phyloP scores from a whole-genome alignment of 2,888 invertebrate species.

The Adela reaumurella region DNA sequence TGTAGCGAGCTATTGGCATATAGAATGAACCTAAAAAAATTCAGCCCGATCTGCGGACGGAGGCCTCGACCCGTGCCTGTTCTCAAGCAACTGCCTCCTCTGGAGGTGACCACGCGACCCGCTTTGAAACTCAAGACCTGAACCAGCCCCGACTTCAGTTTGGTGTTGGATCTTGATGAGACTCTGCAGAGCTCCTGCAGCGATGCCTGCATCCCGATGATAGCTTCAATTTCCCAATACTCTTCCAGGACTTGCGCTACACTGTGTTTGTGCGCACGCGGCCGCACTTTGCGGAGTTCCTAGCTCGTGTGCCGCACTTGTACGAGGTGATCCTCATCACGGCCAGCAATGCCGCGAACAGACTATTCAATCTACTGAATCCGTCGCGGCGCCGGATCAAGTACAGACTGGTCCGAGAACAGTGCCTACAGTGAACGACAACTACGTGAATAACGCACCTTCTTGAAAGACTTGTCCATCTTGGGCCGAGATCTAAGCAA shows the following conservation, averaged over 20 bases:
- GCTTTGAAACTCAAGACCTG: no score
- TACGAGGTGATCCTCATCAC: slow-evolving; percentile 96
- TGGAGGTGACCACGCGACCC: no score
- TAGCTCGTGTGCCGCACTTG: slow-evolving; percentile 79
- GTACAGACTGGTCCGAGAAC: slow-evolving; percentile 48
- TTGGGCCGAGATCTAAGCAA: no score
- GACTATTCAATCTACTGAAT: slow-evolving; percentile 87
- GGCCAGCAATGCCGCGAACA: slow-evolving; percentile 91
- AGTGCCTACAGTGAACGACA: no score
- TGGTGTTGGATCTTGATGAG: slow-evolving; percentile 77
- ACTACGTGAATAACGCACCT: no score
- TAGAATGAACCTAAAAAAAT: no score
- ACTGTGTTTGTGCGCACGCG: slow-evolving; percentile 83
- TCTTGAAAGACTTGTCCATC: no score
- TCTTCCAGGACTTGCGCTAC: slow-evolving; percentile 89
- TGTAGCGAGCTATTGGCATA: no score
- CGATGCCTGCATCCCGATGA: slow-evolving; percentile 91
- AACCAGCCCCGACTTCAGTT: no score
- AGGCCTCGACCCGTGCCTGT: no score
- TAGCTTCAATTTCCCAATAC: slow-evolving; percentile 89
- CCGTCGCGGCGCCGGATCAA: slow-evolving; percentile 86
- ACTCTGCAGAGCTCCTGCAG: slow-evolving; percentile 90
- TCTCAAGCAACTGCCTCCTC: no score
- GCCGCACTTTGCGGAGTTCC: slow-evolving; percentile 88
- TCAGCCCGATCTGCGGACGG: no score